Evolutionary conservation across 2,888 invertebrate species (phyloP).

Genomic region (Pegoplata infirma): DNA sequence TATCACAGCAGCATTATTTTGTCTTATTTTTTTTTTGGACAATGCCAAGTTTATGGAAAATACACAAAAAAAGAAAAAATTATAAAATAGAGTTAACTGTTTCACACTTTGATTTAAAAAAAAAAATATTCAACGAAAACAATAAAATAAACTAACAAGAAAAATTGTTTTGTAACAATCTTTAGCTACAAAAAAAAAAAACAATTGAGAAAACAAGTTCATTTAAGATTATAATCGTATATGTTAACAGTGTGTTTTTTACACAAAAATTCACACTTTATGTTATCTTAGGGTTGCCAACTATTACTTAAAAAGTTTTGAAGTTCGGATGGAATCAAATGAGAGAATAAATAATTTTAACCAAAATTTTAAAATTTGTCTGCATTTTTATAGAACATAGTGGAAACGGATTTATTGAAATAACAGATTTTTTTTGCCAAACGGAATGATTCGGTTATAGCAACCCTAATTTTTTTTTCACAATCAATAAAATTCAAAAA

Average conservation of each 20-base stretch:
- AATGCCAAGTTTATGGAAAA: conserved; percentile 54
- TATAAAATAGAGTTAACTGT: conserved; percentile 50
- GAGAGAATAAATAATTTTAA: too few relatives aligned
- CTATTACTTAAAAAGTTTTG: too few relatives aligned
- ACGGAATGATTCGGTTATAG: too few relatives aligned
- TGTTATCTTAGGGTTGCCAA: conserved; percentile 29
- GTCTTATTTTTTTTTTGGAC: conserved; percentile 24
- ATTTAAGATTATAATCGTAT: conserved; percentile 39
- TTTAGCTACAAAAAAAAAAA: conserved; percentile 20
- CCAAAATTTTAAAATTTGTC: too few relatives aligned
- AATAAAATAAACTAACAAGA: conserved; percentile 8
- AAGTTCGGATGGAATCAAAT: too few relatives aligned
- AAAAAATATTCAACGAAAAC: neutral
- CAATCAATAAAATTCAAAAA: too few relatives aligned
- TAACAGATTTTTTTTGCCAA: too few relatives aligned
- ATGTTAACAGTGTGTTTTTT: conserved; percentile 44
- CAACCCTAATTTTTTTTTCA: too few relatives aligned
- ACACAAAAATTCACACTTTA: conserved; percentile 55
- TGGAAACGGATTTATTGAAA: too few relatives aligned
- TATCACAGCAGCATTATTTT: conserved; percentile 44
- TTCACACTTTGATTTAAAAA: conserved; percentile 44
- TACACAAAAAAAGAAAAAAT: conserved; percentile 21
- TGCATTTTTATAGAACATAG: too few relatives aligned
- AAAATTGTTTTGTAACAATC: conserved; percentile 16
- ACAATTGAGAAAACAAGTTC: conserved; percentile 10